These are phyloP conservation scores for Luffia ferchaultella DNA, from an alignment of 2,888 invertebrate species.

Conservation along the genomic window DNA sequence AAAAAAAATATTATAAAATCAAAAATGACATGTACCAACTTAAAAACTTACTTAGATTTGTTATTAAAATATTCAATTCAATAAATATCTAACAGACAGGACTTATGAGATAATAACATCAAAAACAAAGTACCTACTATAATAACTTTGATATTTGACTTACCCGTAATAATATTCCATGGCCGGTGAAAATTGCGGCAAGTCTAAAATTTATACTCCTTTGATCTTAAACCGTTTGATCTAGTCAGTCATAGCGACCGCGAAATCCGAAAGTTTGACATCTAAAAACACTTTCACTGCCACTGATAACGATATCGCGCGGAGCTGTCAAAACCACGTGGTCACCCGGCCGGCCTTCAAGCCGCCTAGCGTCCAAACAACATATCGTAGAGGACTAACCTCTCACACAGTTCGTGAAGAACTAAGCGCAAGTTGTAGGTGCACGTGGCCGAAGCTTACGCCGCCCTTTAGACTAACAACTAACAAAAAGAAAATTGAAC, in stretches of 20 bases:
- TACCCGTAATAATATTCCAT: slow-evolving; percentile 51
- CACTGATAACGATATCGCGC: slow-evolving; percentile 21
- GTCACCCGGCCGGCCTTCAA: slow-evolving; percentile 22
- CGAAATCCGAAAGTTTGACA: slow-evolving; percentile 13
- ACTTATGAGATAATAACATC: no score
- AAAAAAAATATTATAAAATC: no score
- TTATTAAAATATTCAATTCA: no score
- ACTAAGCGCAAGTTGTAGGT: slow-evolving; percentile 59
- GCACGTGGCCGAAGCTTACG: slow-evolving; percentile 62
- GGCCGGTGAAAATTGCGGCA: slow-evolving; percentile 28
- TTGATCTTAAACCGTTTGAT: slow-evolving; percentile 3
- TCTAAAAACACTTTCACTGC: slow-evolving; percentile 37
- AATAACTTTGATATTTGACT: no score
- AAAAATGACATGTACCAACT: no score
- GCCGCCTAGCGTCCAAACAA: slow-evolving; percentile 30
- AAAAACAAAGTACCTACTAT: no score
- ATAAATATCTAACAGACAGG: no score
- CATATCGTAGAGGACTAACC: slow-evolving; percentile 58
- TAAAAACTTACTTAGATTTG: no score
- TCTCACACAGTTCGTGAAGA: slow-evolving; percentile 64
- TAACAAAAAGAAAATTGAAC: slow-evolving; percentile 39
- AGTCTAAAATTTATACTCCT: slow-evolving; percentile 11
- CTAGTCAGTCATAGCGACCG: slow-evolving; percentile 19
- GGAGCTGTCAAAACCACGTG: slow-evolving; percentile 59
- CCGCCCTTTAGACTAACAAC: slow-evolving; percentile 35